Conservation (phyloP, 2,797 vertebrate species). For the Microctenopoma lineatum region DNA sequence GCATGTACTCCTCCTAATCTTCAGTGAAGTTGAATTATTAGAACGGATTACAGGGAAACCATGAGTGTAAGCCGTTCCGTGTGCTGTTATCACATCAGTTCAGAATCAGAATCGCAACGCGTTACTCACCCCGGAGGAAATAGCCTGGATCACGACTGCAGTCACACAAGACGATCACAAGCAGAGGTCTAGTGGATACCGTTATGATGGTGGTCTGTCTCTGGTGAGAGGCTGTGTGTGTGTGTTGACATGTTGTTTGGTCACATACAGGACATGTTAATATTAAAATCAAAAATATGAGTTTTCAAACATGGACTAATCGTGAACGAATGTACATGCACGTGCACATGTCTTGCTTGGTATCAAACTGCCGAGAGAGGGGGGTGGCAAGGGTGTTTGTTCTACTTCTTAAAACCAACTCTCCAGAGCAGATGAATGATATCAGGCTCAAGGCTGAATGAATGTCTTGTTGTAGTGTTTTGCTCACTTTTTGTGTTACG, state of each 20-base stretch:
- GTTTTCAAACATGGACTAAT: constrained; percentile 5
- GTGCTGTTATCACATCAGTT: constrained; percentile 18
- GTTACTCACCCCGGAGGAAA: no score
- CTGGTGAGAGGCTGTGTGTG: not conserved
- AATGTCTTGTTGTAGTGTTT: constrained; percentile 65
- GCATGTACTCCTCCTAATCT: constrained; percentile 22
- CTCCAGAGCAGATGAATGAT: constrained; percentile 75
- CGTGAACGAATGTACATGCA: constrained; percentile 4
- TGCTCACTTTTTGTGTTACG: constrained; percentile 27
- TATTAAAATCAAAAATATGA: constrained; percentile 53
- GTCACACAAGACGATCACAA: no score
- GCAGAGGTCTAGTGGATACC: constrained; percentile 4
- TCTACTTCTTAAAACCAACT: constrained; percentile 83
- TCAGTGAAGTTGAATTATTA: constrained; percentile 34
- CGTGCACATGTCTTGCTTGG: constrained; percentile 22
- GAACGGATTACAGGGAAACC: constrained; percentile 23
- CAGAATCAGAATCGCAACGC: no score
- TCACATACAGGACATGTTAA: constrained; percentile 48
- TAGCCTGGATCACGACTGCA: no score
- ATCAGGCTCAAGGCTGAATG: constrained; percentile 69
- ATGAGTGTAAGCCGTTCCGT: constrained; percentile 7
- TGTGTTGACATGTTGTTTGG: constrained; percentile 41
- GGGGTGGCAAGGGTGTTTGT: constrained; percentile 64
- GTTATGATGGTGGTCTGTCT: constrained; percentile 37
- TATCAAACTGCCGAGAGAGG: constrained; percentile 72